phyloP scores from a whole-genome alignment of 2,888 invertebrate genomes.

The Eledona agricola region DNA sequence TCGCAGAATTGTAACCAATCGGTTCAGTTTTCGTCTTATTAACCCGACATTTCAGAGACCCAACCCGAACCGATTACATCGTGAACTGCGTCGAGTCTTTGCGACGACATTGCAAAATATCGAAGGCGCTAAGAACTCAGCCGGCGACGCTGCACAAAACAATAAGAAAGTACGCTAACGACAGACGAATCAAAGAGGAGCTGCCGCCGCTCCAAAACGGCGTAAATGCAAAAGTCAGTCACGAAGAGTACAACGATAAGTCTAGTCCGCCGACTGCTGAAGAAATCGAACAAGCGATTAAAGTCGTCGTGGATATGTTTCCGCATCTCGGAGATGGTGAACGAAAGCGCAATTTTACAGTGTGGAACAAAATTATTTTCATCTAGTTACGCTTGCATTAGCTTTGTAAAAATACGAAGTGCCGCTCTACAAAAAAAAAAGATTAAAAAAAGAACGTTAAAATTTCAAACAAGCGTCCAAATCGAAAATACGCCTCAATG shows the following conservation, averaged over 20 bases:
- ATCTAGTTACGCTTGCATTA: too few species aligned
- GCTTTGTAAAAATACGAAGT: too few species aligned
- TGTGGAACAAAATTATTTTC: too few species aligned
- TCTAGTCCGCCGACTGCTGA: constrained; percentile 34
- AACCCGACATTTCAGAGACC: constrained; percentile 49
- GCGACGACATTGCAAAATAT: constrained; percentile 45
- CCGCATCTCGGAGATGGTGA: constrained; percentile 81
- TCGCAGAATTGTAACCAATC: constrained; percentile 54
- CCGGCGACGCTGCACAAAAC: constrained; percentile 20
- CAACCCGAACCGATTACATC: constrained; percentile 56
- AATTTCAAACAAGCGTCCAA: too few species aligned
- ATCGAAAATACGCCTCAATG: too few species aligned
- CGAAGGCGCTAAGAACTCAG: constrained; percentile 32
- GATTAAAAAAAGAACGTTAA: too few species aligned
- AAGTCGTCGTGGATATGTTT: constrained; percentile 68
- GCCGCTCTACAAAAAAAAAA: too few species aligned
- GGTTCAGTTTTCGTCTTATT: constrained; percentile 6
- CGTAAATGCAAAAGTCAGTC: constrained; percentile 32
- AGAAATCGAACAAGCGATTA: constrained; percentile 61
- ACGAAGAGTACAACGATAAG: constrained; percentile 12
- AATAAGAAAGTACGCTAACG: constrained; percentile 9
- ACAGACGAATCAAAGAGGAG: constrained; percentile 1
- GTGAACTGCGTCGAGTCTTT: constrained; percentile 53
- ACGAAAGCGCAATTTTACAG: too few species aligned
- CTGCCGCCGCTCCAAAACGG: constrained; percentile 12